These are phyloP conservation scores for Pimephales promelas DNA, from an alignment of 2,113 vertebrate species.

Conservation along the genomic window DNA sequence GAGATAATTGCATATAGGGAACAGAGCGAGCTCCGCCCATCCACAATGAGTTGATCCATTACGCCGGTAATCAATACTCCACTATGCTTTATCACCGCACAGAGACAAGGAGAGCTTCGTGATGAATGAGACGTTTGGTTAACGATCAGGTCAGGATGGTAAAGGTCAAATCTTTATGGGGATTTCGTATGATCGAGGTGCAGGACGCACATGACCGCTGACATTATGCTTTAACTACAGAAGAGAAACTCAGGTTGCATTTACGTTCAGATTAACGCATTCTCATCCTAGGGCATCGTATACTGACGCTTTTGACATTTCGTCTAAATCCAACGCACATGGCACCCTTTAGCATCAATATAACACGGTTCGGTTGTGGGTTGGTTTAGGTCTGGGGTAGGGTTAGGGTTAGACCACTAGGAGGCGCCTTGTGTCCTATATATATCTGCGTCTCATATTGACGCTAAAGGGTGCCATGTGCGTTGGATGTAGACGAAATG, in stretches of 20 bases:
- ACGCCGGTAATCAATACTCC: slow-evolving; percentile 44
- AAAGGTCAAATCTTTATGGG: slow-evolving; percentile 49
- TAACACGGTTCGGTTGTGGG: too few species aligned
- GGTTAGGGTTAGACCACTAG: too few species aligned
- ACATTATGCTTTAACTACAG: background rate
- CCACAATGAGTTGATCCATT: slow-evolving; percentile 50
- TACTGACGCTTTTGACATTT: too few species aligned
- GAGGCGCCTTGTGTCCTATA: too few species aligned
- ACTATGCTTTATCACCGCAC: slow-evolving; percentile 44
- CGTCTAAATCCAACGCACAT: too few species aligned
- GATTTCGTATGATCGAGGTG: slow-evolving; percentile 30
- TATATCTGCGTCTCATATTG: too few species aligned
- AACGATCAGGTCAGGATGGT: slow-evolving; percentile 46
- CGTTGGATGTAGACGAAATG: too few species aligned
- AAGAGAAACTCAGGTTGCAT: background rate
- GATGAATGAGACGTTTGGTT: slow-evolving; percentile 51
- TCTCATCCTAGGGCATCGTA: too few species aligned
- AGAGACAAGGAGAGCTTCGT: slow-evolving; percentile 33
- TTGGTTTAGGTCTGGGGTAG: too few species aligned
- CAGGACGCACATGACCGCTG: background rate
- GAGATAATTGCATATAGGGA: slow-evolving; percentile 36
- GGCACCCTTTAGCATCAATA: too few species aligned
- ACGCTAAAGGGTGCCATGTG: too few species aligned
- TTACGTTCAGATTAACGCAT: background rate
- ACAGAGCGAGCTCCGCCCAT: slow-evolving; percentile 36